Conservation (phyloP, 2,888 invertebrate genomes). For the Zygaena filipendulae region DNA sequence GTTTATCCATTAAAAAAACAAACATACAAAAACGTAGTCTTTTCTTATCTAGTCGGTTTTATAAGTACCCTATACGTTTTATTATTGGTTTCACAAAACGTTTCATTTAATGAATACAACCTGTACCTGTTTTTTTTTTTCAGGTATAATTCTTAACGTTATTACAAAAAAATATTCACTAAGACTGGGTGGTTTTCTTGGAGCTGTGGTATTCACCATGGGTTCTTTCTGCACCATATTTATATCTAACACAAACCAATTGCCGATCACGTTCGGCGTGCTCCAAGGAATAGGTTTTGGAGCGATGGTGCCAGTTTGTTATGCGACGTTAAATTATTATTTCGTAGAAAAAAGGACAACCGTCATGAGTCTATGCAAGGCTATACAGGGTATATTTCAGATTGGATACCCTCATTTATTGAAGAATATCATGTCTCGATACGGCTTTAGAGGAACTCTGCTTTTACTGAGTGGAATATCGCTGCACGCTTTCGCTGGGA, state of each 20-base stretch:
- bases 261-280: slow-evolving; percentile 66
- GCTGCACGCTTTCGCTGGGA: slow-evolving; percentile 68
- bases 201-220: slow-evolving; percentile 55
- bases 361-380: slow-evolving; percentile 72
- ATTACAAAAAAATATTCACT: slow-evolving; percentile 62
- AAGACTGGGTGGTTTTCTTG: slow-evolving; percentile 65
- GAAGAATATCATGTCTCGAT: slow-evolving; percentile 52
- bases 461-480: slow-evolving; percentile 69
- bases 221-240: slow-evolving; percentile 66
- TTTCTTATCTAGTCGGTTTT: too few species aligned
- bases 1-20: too few species aligned
- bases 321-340: slow-evolving; percentile 72
- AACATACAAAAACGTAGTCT: too few species aligned
- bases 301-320: slow-evolving; percentile 71
- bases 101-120: too few species aligned
- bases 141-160: slow-evolving; percentile 70
- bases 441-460: slow-evolving; percentile 73
- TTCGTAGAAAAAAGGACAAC: slow-evolving; percentile 69
- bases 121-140: slow-evolving; percentile 20
- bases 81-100: too few species aligned
- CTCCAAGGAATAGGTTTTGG: slow-evolving; percentile 73
- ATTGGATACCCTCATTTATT: slow-evolving; percentile 70
- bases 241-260: slow-evolving; percentile 62
- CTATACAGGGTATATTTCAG: slow-evolving; percentile 63
- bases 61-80: too few species aligned